phyloP scores from a whole-genome alignment of 2,113 vertebrate species.

The Neopipo cinnamomea region DNA sequence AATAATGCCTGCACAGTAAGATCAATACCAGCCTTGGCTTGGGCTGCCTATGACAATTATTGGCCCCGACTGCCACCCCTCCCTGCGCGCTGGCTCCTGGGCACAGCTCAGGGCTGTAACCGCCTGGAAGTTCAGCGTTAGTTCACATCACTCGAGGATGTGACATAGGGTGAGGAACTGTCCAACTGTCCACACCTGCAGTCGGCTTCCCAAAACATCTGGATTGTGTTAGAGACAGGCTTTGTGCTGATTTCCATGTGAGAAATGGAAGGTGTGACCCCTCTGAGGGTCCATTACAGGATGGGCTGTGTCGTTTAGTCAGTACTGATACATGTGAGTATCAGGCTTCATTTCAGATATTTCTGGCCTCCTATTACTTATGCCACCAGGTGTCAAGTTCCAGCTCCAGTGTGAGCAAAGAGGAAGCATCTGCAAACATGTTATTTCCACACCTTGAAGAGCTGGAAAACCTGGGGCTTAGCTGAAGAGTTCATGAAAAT shows the following conservation, averaged over 20 bases:
- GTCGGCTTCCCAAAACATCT: not conserved
- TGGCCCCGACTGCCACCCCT: not conserved
- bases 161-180: not conserved
- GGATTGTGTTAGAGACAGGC: not conserved
- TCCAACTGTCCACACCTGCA: not conserved
- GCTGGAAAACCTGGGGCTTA: not conserved
- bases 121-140: not conserved
- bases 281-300: not conserved
- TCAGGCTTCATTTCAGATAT: not conserved
- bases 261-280: not conserved
- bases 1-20: not conserved
- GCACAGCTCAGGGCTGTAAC: not conserved
- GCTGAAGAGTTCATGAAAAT: not conserved
- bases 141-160: not conserved
- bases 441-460: not conserved
- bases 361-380: not conserved
- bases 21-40: not conserved
- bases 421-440: not conserved
- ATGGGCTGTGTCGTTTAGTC: not conserved
- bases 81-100: not conserved
- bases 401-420: not conserved
- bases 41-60: not conserved
- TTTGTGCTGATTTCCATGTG: not conserved
- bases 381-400: not conserved
- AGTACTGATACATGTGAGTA: not conserved